Percentiles rank a stretch among this genome's conserved stretches.
phyloP scores from a whole-genome alignment of 2,113 vertebrate species.

The Speoplatyrhinus poulsoni region DNA sequence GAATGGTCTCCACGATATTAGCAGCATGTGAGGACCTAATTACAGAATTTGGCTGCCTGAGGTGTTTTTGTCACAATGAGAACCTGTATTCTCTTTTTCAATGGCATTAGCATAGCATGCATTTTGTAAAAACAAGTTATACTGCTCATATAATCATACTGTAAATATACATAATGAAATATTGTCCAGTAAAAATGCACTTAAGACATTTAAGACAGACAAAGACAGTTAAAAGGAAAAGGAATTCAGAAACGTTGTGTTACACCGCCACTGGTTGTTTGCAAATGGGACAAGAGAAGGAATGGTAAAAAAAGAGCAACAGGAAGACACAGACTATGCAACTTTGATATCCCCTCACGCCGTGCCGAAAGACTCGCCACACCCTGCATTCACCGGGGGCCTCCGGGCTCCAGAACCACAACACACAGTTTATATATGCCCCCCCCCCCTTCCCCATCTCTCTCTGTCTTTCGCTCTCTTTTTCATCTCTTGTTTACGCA shows the following conservation, averaged over 20 bases:
- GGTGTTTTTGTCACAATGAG: background rate
- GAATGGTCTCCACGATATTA: no score
- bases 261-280: constrained; percentile 13
- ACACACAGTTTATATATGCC: constrained; percentile 23
- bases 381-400: constrained; percentile 53
- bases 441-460: background rate
- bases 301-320: constrained; percentile 20
- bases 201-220: background rate
- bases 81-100: background rate
- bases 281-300: constrained; percentile 23
- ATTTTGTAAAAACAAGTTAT: background rate
- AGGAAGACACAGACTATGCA: constrained; percentile 19
- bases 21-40: no score
- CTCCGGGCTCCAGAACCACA: constrained; percentile 39
- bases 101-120: no score
- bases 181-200: no score
- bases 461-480: constrained; percentile 9
- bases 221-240: constrained; percentile 6
- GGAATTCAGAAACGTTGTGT: constrained; percentile 26
- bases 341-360: constrained; percentile 47
- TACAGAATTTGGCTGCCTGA: no score
- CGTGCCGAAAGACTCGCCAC: constrained; percentile 43
- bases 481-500: constrained; percentile 42
- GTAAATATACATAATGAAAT: no score
- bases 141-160: no score